Evolutionary conservation across 2,888 invertebrate species (phyloP).

Genomic region (Sphinx pinastri): DNA sequence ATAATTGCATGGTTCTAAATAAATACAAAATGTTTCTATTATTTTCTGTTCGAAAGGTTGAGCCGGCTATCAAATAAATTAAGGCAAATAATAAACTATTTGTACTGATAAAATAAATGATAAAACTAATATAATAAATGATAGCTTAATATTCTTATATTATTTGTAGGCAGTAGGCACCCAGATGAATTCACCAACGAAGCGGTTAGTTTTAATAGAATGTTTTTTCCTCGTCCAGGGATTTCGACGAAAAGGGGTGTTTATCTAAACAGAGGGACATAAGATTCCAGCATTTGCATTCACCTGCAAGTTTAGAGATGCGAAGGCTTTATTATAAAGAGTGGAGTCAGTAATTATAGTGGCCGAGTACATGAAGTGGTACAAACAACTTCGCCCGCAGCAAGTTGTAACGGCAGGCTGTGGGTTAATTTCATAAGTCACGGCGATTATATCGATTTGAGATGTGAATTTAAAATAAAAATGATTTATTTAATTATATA

Average conservation of each 20-base stretch:
- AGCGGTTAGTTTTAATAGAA: neutral
- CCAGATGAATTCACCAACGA: conserved; percentile 1
- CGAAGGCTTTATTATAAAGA: conserved; percentile 55
- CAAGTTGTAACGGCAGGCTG: conserved; percentile 42
- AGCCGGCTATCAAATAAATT: conserved; percentile 7
- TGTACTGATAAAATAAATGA: conserved; percentile 24
- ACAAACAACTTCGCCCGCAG: conserved; percentile 60
- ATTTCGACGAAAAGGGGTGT: conserved; percentile 46
- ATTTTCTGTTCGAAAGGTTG: neutral
- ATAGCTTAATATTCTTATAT: conserved; percentile 7
- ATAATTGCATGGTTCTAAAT: neutral
- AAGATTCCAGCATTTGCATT: conserved; percentile 65
- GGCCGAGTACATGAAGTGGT: conserved; percentile 51
- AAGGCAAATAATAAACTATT: conserved; percentile 33
- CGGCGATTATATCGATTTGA: conserved; percentile 28
- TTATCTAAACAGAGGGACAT: conserved; percentile 41
- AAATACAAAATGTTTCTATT: conserved; percentile 18
- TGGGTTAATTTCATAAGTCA: conserved; percentile 27
- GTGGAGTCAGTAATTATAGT: conserved; percentile 64
- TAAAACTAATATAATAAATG: conserved; percentile 7
- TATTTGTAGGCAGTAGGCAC: neutral
- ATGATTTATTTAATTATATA: neutral
- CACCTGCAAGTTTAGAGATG: conserved; percentile 57
- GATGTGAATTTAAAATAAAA: neutral
- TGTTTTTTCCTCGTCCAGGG: conserved; percentile 35